Conservation (phyloP, 2,797 vertebrate genomes). For the Poecile montanus region DNA sequence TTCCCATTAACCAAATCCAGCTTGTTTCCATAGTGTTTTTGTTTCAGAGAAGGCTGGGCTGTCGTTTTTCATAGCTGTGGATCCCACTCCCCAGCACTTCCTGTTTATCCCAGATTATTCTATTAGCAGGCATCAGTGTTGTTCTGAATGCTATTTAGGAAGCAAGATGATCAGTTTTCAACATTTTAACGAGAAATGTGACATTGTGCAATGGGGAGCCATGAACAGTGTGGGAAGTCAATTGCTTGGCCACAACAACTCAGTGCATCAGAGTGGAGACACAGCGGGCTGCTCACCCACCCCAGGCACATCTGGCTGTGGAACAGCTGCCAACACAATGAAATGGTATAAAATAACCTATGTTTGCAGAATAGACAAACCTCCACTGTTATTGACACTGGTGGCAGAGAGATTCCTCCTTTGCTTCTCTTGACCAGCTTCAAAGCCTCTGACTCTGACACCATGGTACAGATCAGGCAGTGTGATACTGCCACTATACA, state of each 20-base stretch:
- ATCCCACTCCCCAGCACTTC: background rate
- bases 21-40: background rate
- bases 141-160: conserved; percentile 3
- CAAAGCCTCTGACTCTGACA: background rate
- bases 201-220: conserved; percentile 35
- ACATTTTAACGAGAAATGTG: conserved; percentile 67
- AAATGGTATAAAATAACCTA: background rate
- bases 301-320: background rate
- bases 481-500: background rate
- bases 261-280: background rate
- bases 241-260: background rate
- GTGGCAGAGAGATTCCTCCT: background rate
- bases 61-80: background rate
- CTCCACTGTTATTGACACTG: background rate
- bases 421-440: background rate
- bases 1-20: background rate
- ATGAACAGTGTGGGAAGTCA: background rate
- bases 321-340: background rate
- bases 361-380: background rate
- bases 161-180: conserved; percentile 54
- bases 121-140: conserved; percentile 40
- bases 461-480: background rate
- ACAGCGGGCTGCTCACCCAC: background rate
- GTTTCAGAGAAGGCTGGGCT: background rate
- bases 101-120: background rate